These are phyloP conservation scores for Palythoa heliodiscus DNA, from an alignment of 92 coral and sea anemone species.

Conservation along the genomic window DNA sequence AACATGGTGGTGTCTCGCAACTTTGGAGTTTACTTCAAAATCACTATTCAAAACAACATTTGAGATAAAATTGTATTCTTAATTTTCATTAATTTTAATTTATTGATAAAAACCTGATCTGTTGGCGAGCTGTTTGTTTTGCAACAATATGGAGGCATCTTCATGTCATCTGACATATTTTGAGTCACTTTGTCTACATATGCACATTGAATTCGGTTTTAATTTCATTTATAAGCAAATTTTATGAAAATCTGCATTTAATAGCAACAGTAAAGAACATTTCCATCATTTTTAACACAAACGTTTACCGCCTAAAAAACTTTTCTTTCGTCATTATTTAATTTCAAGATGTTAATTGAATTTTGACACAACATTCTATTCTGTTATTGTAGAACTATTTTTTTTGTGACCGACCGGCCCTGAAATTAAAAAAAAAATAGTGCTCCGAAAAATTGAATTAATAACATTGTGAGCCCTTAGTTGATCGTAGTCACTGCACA, in stretches of 20 bases:
- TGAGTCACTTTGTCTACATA: not conserved
- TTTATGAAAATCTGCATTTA: conserved; percentile 18
- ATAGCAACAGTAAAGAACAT: conserved; percentile 35
- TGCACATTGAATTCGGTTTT: not conserved
- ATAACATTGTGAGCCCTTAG: conserved; percentile 8
- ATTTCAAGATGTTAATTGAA: conserved; percentile 33
- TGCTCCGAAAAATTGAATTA: conserved; percentile 13
- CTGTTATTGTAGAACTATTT: conserved; percentile 5
- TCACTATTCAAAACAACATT: not conserved
- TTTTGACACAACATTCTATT: conserved; percentile 28
- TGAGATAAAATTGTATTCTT: not conserved
- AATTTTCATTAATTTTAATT: not conserved
- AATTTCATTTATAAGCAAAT: not conserved
- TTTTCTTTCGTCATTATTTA: conserved; percentile 20
- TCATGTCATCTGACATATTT: not conserved
- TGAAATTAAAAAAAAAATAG: conserved; percentile 18
- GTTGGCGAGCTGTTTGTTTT: not conserved
- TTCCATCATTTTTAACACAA: conserved; percentile 34
- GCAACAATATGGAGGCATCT: not conserved
- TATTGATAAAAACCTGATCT: not conserved
- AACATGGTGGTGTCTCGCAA: not conserved
- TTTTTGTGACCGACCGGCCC: conserved; percentile 15
- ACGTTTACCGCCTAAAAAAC: conserved; percentile 34
- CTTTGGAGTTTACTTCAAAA: not conserved
- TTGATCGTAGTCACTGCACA: conserved; percentile 15